phyloP scores from a whole-genome alignment of 2,888 invertebrate genomes.

The Tenthredo amoena region DNA sequence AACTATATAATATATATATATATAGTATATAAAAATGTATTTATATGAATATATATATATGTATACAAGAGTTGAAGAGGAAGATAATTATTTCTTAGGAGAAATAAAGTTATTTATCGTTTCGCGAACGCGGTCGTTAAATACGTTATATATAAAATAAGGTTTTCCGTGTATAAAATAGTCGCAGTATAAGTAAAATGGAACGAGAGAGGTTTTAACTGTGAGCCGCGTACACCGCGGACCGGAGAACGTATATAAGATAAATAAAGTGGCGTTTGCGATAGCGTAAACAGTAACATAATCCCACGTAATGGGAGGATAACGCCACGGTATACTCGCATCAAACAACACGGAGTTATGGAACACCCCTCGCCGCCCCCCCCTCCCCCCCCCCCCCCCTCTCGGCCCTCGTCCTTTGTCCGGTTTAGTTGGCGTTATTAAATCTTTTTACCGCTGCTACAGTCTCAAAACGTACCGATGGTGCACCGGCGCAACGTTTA shows the following conservation, averaged over 20 bases:
- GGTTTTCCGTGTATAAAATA: too few relatives aligned
- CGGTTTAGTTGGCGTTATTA: constrained; percentile 15
- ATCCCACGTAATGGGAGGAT: constrained; percentile 75
- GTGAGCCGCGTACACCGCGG: not conserved
- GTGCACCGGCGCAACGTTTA: not conserved
- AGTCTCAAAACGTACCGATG: not conserved
- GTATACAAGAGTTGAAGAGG: too few relatives aligned
- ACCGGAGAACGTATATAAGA: not conserved
- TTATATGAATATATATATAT: too few relatives aligned
- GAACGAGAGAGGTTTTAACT: too few relatives aligned
- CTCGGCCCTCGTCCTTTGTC: constrained; percentile 4
- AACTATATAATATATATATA: too few relatives aligned
- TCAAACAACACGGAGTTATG: constrained; percentile 4
- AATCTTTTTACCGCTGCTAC: not conserved
- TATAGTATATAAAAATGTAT: too few relatives aligned
- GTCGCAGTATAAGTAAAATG: too few relatives aligned
- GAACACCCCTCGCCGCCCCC: not conserved
- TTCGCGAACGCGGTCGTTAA: too few relatives aligned
- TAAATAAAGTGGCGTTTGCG: constrained; percentile 55
- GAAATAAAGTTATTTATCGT: too few relatives aligned
- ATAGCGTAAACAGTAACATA: constrained; percentile 77
- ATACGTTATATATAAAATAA: too few relatives aligned
- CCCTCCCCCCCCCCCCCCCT: not conserved
- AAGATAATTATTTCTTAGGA: too few relatives aligned
- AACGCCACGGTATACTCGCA: constrained; percentile 62